Percentiles rank a stretch among this genome's conserved stretches.
Evolutionary conservation across 2,113 vertebrate genomes (phyloP).

Genomic region (Clupea harengus): DNA sequence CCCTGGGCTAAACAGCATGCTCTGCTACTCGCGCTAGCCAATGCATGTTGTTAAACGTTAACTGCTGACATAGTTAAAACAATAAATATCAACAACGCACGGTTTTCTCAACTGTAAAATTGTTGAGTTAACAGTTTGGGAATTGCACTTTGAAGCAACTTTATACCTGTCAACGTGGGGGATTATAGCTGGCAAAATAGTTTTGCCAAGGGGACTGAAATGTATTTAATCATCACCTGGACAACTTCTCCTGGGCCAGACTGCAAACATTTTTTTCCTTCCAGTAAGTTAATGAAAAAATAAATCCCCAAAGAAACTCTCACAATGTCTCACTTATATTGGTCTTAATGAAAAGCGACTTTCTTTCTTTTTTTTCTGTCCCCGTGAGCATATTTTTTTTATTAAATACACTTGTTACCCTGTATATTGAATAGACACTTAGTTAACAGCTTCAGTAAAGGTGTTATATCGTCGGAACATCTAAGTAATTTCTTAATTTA

Average conservation of each 20-base stretch:
- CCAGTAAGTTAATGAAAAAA: neutral
- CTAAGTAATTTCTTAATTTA: neutral
- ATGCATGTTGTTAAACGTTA: constrained; percentile 7
- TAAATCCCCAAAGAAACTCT: neutral
- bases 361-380: constrained; percentile 55
- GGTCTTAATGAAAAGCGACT: neutral
- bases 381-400: too few species aligned
- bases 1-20: constrained; percentile 16
- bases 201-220: constrained; percentile 5
- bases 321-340: neutral
- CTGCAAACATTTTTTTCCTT: neutral
- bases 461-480: neutral
- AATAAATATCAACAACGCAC: constrained; percentile 16
- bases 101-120: constrained; percentile 16
- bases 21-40: neutral
- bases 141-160: constrained; percentile 18
- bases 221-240: neutral
- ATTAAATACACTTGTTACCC: too few species aligned
- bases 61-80: constrained; percentile 18
- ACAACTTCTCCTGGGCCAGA: neutral
- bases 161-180: constrained; percentile 7
- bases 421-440: neutral
- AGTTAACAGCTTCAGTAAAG: too few species aligned
- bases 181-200: neutral
- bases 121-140: constrained; percentile 12